A percentile compares a stretch with the other conserved stretches of the same genome.
These are phyloP conservation scores for Argyrosomus regius DNA, from an alignment of 2,797 vertebrate genomes.

Conservation along the genomic window DNA sequence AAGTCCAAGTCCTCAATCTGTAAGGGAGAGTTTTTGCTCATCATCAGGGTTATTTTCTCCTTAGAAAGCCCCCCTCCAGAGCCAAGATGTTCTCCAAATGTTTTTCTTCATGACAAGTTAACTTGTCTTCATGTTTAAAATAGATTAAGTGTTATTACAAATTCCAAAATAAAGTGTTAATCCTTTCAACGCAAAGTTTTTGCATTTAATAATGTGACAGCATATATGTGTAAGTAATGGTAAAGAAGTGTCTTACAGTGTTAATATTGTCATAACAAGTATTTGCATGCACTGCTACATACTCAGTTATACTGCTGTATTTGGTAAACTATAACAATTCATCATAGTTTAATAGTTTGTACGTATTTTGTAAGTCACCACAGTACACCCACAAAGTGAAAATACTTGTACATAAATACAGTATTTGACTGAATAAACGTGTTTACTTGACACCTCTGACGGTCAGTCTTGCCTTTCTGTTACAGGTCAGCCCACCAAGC, in stretches of 20 bases:
- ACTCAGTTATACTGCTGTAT: background rate
- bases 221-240: background rate
- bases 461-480: conserved; percentile 21
- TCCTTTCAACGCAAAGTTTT: no score
- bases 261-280: background rate
- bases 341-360: background rate
- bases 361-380: background rate
- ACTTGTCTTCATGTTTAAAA: no score
- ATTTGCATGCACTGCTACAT: background rate
- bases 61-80: no score
- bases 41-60: no score
- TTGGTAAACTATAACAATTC: background rate
- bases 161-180: no score
- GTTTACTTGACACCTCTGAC: conserved; percentile 6
- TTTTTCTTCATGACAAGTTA: no score
- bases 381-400: no score
- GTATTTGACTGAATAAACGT: background rate
- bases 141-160: no score
- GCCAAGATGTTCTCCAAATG: no score
- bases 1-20: no score
- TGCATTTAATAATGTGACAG: background rate
- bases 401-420: background rate
- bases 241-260: background rate
- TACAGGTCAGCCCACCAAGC: conserved; percentile 94
- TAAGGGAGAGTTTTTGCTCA: no score